phyloP scores from a whole-genome alignment of 2,888 invertebrate genomes.

The Leucania comma region DNA sequence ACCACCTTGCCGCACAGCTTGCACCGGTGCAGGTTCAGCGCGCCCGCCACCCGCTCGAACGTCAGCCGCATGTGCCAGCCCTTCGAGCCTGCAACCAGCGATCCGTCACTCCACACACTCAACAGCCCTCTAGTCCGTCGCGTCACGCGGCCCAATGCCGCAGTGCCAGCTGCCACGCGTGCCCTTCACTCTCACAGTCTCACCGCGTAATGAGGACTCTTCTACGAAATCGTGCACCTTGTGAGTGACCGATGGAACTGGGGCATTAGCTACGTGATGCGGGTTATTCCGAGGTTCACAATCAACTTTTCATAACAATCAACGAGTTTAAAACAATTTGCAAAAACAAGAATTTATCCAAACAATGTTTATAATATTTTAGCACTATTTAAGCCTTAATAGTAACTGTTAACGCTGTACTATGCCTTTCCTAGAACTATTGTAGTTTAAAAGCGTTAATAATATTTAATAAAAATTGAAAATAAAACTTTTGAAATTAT shows the following conservation, averaged over 20 bases:
- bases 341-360: slow-evolving; percentile 71
- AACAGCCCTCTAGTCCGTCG: slow-evolving; percentile 40
- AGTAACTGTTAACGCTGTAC: slow-evolving; percentile 83
- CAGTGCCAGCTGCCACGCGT: slow-evolving; percentile 70
- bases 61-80: slow-evolving; percentile 98
- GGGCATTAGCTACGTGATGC: slow-evolving; percentile 72
- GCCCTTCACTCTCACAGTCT: slow-evolving; percentile 29
- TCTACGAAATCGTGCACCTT: slow-evolving; percentile 44
- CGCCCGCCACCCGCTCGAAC: slow-evolving; percentile 97
- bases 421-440: slow-evolving; percentile 88
- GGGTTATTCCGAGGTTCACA: slow-evolving; percentile 60
- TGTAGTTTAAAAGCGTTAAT: slow-evolving; percentile 84
- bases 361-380: slow-evolving; percentile 71
- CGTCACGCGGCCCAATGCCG: slow-evolving; percentile 67
- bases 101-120: slow-evolving; percentile 70
- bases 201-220: slow-evolving; percentile 28
- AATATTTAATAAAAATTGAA: slow-evolving; percentile 80
- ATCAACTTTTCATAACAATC: slow-evolving; percentile 36
- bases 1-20: slow-evolving; percentile 98
- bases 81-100: slow-evolving; percentile 97
- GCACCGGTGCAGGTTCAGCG: slow-evolving; percentile 98
- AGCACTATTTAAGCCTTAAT: slow-evolving; percentile 86
- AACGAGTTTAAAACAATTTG: slow-evolving; percentile 63
- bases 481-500: slow-evolving; percentile 75
- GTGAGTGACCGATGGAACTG: slow-evolving; percentile 67